phyloP scores from a whole-genome alignment of 2,797 vertebrate genomes.

The Myiotriccus ornatus region DNA sequence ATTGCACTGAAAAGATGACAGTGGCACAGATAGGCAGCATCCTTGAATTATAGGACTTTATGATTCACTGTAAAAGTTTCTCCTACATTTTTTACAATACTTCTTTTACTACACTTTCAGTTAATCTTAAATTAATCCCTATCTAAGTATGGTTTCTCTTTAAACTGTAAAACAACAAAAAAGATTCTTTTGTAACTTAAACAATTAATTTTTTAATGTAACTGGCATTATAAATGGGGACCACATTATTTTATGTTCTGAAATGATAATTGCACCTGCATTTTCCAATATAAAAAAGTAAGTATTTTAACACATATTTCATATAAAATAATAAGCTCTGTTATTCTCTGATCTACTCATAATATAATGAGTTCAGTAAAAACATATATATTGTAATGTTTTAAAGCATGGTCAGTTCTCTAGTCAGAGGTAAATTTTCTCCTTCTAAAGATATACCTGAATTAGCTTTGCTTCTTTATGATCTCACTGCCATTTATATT shows the following conservation, averaged over 20 bases:
- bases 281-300: neutral
- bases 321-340: neutral
- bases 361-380: neutral
- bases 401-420: neutral
- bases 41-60: neutral
- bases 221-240: neutral
- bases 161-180: neutral
- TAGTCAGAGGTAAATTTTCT: neutral
- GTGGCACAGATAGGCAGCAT: neutral
- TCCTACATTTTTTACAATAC: neutral
- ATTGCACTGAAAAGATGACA: neutral
- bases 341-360: neutral
- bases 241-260: neutral
- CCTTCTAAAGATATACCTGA: neutral
- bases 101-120: neutral
- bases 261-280: neutral
- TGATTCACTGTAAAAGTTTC: neutral
- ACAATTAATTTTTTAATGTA: neutral
- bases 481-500: neutral
- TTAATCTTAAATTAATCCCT: neutral
- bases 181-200: neutral
- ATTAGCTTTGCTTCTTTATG: neutral
- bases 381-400: neutral
- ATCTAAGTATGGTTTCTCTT: neutral
- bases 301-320: neutral